Base-by-base conservation (phyloP, 2,797 vertebrate species). In the Gephyroberyx darwinii region DNA sequence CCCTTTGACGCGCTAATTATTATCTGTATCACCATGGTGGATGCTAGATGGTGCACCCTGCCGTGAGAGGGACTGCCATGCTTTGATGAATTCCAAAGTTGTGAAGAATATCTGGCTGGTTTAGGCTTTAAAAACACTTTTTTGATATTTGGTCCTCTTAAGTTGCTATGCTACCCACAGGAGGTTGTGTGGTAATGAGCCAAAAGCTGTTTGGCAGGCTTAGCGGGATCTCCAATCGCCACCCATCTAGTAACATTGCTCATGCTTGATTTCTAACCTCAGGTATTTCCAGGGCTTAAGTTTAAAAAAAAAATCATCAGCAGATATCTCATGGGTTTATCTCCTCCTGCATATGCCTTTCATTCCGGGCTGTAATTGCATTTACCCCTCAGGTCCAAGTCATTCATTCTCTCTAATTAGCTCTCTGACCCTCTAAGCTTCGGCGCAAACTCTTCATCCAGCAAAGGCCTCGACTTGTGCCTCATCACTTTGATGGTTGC, bases 401-500 rank as follows among this genome's bases (percentile, higher is more conserved):
- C 86, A 83, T 83, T 91, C 81, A 84, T 85, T 86, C 87, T 17
- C 59, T 64, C 76, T 90, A 90, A 91, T 91, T 91, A 88, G 86
- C 86, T 81, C 81, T 84, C 81, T 89, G 89, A 90, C 83, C 88
- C 81, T 67, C 71, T 74, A 67, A 90, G 86, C 75, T 59, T 57
- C 56, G 57, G 58, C 1, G 19, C 83, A 84, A 91, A 86, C 89
- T 84, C 87, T 86, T 81, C 85, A 86, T 84, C 77, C 70, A 37
- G 55, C 39, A 14, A 74, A 84, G 82, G 65, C n/a, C 14, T 78
- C 62, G 81, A 85, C 80, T 81, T 70, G 66, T 77, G 84, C 84
- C 84, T 88, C 83, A 73, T 85, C 77, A 56, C 59, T 82, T 65
- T 86, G 80, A 82, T 79, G 71, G 65, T 65, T 48, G 63, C 71